A percentile compares a stretch with the other conserved stretches of the same genome.
phyloP scores from a whole-genome alignment of 2,113 vertebrate genomes.

The Eurypyga helias region DNA sequence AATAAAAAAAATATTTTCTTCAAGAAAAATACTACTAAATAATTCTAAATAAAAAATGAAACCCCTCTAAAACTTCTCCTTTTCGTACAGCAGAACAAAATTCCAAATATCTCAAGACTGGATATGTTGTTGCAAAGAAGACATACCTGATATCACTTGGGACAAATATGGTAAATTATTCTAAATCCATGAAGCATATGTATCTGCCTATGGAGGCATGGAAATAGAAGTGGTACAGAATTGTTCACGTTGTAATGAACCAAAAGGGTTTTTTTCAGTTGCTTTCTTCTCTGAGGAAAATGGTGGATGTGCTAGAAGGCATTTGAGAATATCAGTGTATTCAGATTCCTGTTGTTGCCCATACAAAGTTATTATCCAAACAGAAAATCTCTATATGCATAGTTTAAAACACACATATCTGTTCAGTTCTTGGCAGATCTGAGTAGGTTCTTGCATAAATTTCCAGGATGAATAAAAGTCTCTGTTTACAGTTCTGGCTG shows the following conservation, averaged over 20 bases:
- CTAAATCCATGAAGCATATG: neutral
- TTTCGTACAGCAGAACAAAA: neutral
- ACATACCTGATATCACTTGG: neutral
- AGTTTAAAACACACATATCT: neutral
- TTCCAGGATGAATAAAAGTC: constrained; percentile 21
- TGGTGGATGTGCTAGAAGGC: neutral
- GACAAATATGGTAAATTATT: neutral
- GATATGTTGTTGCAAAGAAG: neutral
- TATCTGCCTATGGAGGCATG: neutral
- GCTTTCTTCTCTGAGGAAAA: neutral
- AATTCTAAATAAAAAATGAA: neutral
- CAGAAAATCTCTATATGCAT: constrained; percentile 22
- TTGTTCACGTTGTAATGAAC: neutral
- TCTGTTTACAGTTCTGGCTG: constrained; percentile 9
- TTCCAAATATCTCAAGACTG: neutral
- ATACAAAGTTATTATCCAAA: neutral
- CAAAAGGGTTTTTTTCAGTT: neutral
- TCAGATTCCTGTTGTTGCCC: neutral
- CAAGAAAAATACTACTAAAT: neutral
- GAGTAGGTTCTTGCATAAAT: constrained; percentile 25
- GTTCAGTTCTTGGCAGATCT: constrained; percentile 31
- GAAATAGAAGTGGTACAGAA: neutral
- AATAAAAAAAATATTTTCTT: neutral
- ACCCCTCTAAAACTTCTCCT: neutral
- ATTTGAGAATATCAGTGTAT: neutral